Conservation (phyloP, 2,113 vertebrate species). For the Mellivora capensis region DNA sequence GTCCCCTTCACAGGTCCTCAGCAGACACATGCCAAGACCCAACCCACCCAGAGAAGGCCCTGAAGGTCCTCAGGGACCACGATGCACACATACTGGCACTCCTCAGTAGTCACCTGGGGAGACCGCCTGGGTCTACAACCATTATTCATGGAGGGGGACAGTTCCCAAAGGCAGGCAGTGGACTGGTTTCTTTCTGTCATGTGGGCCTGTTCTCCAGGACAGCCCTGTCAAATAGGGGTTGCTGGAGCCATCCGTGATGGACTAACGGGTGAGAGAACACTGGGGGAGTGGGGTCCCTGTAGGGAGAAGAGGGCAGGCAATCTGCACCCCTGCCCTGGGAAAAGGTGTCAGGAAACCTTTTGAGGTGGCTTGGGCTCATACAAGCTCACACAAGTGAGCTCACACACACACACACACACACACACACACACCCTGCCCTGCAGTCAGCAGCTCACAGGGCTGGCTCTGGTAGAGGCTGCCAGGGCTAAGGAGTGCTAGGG, state of each 20-base stretch:
- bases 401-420: too few relatives aligned
- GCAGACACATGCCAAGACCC: background rate
- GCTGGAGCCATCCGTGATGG: fast-evolving
- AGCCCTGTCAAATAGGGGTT: too few relatives aligned
- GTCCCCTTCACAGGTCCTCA: background rate
- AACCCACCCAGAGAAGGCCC: background rate
- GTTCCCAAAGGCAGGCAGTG: background rate
- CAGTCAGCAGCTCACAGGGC: background rate
- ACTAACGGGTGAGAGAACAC: fast-evolving
- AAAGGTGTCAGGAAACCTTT: background rate
- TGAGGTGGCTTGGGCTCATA: background rate
- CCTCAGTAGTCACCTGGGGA: background rate
- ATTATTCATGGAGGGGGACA: background rate
- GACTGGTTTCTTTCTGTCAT: background rate
- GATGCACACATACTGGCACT: fast-evolving
- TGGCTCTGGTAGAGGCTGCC: fast-evolving
- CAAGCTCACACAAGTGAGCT: background rate
- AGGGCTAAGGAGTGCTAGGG: background rate
- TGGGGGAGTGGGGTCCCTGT: background rate
- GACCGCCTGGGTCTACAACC: background rate
- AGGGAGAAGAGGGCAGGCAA: fast-evolving
- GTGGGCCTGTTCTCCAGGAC: background rate
- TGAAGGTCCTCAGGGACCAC: background rate
- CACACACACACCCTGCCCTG: background rate
- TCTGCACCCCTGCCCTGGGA: background rate